Percentiles rank a stretch among this genome's conserved stretches.
phyloP scores from a whole-genome alignment of 1,140 invertebrate genomes.

The Geopemphigus sp. region DNA sequence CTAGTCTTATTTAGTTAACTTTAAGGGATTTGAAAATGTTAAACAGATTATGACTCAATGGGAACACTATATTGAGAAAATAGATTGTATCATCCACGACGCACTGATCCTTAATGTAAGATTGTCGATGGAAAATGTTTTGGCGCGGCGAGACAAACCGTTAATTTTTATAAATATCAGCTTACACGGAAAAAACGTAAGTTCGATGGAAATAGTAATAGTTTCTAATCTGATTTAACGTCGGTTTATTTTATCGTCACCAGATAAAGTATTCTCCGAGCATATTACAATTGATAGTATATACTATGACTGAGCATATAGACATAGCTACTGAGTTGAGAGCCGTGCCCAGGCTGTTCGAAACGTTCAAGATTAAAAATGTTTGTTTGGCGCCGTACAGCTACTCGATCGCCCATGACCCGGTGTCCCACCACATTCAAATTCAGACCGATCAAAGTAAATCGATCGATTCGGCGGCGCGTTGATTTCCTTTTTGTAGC shows the following conservation, averaged over 20 bases:
- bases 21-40: background rate
- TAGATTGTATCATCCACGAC: slow-evolving; percentile 74
- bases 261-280: slow-evolving; percentile 2
- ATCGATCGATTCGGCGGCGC: too few relatives aligned
- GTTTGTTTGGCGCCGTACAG: background rate
- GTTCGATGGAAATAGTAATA: background rate
- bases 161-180: background rate
- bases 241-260: background rate
- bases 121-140: slow-evolving; percentile 71
- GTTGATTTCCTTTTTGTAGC: too few relatives aligned
- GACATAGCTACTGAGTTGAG: background rate
- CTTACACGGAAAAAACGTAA: background rate
- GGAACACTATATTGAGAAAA: slow-evolving; percentile 72
- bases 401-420: background rate
- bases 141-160: slow-evolving; percentile 57
- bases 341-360: slow-evolving; percentile 10
- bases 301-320: slow-evolving; percentile 58
- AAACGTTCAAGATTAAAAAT: slow-evolving; percentile 2
- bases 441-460: background rate
- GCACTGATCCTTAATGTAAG: slow-evolving; percentile 72
- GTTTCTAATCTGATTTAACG: background rate
- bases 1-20: too few relatives aligned
- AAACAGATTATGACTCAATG: slow-evolving; percentile 70
- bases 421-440: background rate
- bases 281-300: background rate